A percentile compares a stretch with the other conserved stretches of the same genome.
Conservation (phyloP, 1,140 invertebrate genomes). For the Drosophila serrata region DNA sequence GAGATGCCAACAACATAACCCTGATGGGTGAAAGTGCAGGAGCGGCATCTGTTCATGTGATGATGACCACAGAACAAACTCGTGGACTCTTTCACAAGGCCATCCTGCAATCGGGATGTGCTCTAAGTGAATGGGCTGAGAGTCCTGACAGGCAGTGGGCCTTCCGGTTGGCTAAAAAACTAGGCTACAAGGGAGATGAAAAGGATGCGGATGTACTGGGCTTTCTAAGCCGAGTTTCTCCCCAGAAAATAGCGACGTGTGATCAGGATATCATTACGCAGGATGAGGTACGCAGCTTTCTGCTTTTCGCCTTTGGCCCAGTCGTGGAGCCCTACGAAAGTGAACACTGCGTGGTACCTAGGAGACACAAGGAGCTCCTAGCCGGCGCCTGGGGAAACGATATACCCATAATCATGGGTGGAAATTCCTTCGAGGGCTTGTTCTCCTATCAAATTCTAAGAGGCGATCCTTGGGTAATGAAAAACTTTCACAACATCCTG, state of each 20-base stretch:
- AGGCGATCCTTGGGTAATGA: conserved; percentile 48
- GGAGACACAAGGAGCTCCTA: conserved; percentile 58
- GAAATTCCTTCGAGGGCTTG: conserved; percentile 75
- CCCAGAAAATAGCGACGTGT: conserved; percentile 87
- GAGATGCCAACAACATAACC: conserved; percentile 65
- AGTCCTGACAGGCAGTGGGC: conserved; percentile 45
- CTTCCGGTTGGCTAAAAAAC: conserved; percentile 16
- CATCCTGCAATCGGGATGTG: conserved; percentile 87
- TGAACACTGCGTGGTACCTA: conserved; percentile 62
- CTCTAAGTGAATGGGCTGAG: conserved; percentile 80
- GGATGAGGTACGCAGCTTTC: conserved; percentile 54
- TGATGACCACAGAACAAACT: conserved; percentile 86
- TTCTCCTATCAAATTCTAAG: conserved; percentile 54
- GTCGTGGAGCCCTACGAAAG: conserved; percentile 72
- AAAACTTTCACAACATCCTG: conserved; percentile 57
- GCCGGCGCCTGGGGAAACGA: conserved; percentile 74
- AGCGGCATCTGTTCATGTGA: conserved; percentile 85
- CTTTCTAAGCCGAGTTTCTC: conserved; percentile 1
- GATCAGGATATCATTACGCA: conserved; percentile 49
- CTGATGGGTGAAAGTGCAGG: conserved; percentile 86
- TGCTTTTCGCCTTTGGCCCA: conserved; percentile 63
- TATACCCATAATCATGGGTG: conserved; percentile 85
- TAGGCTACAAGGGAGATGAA: conserved; percentile 2
- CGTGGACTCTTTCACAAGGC: conserved; percentile 85
- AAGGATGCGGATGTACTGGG: conserved; percentile 5